Evolutionary conservation across 2,888 invertebrate genomes (phyloP).

Genomic region (Gandaritis pyraliata): DNA sequence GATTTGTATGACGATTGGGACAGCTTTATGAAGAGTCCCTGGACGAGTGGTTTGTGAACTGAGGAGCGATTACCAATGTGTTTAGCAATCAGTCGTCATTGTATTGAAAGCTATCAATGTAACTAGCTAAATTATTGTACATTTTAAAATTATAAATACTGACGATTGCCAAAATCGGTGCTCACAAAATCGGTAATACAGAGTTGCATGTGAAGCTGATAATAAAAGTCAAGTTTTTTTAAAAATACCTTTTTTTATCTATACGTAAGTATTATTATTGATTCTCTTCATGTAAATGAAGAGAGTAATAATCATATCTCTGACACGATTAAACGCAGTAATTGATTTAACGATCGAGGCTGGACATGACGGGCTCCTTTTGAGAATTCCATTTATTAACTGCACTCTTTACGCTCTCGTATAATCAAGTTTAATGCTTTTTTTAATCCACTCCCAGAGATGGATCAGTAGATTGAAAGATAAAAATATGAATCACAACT

Average conservation of each 20-base stretch:
- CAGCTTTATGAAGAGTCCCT: no score
- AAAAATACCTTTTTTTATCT: no score
- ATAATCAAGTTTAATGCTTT: constrained; percentile 76
- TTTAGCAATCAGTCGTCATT: no score
- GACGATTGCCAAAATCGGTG: neutral
- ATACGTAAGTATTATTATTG: no score
- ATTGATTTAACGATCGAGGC: constrained; percentile 56
- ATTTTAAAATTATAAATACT: neutral
- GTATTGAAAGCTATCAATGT: no score
- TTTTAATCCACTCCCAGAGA: constrained; percentile 47
- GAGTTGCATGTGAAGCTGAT: no score
- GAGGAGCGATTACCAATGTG: no score
- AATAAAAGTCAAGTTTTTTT: no score
- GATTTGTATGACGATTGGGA: neutral
- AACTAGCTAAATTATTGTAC: no score
- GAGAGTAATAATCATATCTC: constrained; percentile 17
- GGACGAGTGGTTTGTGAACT: no score
- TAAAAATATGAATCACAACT: constrained; percentile 9
- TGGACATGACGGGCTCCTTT: constrained; percentile 52
- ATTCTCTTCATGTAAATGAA: constrained; percentile 6
- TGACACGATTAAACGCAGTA: constrained; percentile 41
- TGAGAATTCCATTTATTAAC: constrained; percentile 68
- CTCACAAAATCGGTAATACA: no score
- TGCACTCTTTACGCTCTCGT: constrained; percentile 70
- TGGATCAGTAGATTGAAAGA: constrained; percentile 17